Conservation (phyloP, 2,113 vertebrate genomes). For the Mus pahari region DNA sequence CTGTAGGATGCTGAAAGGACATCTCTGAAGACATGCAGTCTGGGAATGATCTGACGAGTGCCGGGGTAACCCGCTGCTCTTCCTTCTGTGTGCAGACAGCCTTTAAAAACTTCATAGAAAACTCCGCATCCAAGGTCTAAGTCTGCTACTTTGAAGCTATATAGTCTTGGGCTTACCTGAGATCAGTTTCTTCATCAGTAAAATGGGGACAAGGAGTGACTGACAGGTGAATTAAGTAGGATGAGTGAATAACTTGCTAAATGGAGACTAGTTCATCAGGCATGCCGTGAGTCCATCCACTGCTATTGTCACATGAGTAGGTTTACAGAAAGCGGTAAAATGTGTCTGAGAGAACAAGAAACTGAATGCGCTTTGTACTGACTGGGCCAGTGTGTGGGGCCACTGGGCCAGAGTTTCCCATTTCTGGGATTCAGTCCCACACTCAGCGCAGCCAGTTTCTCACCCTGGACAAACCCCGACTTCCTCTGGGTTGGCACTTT, state of each 20-base stretch:
- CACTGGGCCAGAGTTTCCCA: not conserved
- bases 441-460: not conserved
- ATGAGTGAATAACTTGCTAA: not conserved
- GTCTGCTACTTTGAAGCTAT: not conserved
- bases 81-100: not conserved
- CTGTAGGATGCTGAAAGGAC: not conserved
- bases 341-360: not conserved
- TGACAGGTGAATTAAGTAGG: not conserved
- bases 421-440: not conserved
- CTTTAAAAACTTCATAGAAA: not conserved
- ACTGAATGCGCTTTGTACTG: not conserved
- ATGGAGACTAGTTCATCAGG: not conserved
- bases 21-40: not conserved
- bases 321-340: not conserved
- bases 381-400: not conserved
- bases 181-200: not conserved
- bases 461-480: not conserved
- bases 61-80: not conserved
- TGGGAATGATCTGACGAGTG: not conserved
- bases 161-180: not conserved
- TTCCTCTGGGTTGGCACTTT: constrained; percentile 32
- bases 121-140: not conserved
- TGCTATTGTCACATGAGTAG: not conserved
- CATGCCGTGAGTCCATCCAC: not conserved
- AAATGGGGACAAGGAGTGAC: not conserved